Conservation (phyloP, 2,888 invertebrate genomes). For the Autographa pulchrina region DNA sequence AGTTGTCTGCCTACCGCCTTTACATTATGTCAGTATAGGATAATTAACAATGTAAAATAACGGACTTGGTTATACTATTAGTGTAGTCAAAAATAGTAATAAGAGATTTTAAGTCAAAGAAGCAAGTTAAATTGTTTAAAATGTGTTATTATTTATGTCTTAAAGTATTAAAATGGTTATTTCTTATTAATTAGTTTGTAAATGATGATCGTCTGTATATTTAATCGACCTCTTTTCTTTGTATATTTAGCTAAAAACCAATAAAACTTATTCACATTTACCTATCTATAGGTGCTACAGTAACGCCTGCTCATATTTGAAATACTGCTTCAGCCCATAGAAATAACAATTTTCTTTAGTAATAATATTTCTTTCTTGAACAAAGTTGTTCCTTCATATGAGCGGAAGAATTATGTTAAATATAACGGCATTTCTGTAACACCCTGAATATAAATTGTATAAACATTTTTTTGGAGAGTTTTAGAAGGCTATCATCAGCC, state of each 20-base stretch:
- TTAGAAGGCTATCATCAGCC: conserved; percentile 26
- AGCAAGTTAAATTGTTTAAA: conserved; percentile 90
- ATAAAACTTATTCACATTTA: conserved; percentile 70
- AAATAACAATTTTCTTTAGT: no score
- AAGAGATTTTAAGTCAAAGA: conserved; percentile 89
- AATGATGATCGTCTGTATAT: conserved; percentile 85
- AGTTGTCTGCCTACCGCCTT: conserved; percentile 89
- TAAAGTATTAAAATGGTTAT: conserved; percentile 90
- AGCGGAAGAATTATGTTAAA: no score
- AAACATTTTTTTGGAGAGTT: conserved; percentile 20
- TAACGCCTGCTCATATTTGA: no score
- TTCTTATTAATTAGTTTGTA: conserved; percentile 90
- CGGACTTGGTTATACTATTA: conserved; percentile 89
- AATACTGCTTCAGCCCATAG: no score
- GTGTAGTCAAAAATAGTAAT: conserved; percentile 87
- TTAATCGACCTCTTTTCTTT: conserved; percentile 76
- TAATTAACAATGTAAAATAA: conserved; percentile 86
- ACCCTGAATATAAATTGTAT: no score
- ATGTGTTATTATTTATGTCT: conserved; percentile 90
- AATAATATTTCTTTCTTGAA: no score
- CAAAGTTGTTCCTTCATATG: no score
- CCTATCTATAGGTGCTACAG: not conserved
- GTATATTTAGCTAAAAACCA: conserved; percentile 79
- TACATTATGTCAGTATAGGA: conserved; percentile 88
- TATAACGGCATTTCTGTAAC: no score